A percentile compares a stretch with the other conserved stretches of the same genome.
Conservation (phyloP, 1,140 invertebrate genomes). For the Dolichoris vasculosae region DNA sequence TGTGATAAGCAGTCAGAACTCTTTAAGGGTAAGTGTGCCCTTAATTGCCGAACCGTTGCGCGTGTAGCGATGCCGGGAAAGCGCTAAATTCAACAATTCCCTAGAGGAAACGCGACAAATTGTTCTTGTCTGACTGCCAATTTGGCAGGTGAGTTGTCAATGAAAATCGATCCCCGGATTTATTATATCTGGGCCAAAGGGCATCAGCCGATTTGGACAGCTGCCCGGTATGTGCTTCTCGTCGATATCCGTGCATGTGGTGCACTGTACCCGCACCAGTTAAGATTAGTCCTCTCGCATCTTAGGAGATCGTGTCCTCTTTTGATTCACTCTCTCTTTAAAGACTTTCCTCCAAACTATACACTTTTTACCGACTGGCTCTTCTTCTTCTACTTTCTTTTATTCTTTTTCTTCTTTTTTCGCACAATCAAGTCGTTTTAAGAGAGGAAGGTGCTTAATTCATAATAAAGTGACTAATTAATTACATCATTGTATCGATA, state of each 20-base stretch:
- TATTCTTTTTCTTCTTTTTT: background rate
- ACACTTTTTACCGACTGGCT: background rate
- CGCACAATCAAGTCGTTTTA: background rate
- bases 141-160: constrained; percentile 68
- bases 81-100: background rate
- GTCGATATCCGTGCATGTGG: background rate
- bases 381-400: too few species aligned
- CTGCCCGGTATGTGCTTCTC: constrained; percentile 54
- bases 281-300: background rate
- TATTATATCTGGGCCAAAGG: constrained; percentile 66
- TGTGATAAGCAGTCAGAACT: background rate
- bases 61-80: background rate
- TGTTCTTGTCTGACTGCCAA: constrained; percentile 48
- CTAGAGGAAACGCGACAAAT: constrained; percentile 6
- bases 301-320: constrained; percentile 8
- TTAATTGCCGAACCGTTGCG: background rate
- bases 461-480: background rate
- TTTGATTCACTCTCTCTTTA: background rate
- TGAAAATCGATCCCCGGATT: constrained; percentile 66
- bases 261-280: background rate
- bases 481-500: constrained; percentile 3
- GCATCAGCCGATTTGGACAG: constrained; percentile 68
- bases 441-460: background rate
- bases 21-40: background rate
- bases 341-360: background rate